Evolutionary conservation across 2,113 vertebrate species (phyloP).

Genomic region (Melanotaenia duboulayi): DNA sequence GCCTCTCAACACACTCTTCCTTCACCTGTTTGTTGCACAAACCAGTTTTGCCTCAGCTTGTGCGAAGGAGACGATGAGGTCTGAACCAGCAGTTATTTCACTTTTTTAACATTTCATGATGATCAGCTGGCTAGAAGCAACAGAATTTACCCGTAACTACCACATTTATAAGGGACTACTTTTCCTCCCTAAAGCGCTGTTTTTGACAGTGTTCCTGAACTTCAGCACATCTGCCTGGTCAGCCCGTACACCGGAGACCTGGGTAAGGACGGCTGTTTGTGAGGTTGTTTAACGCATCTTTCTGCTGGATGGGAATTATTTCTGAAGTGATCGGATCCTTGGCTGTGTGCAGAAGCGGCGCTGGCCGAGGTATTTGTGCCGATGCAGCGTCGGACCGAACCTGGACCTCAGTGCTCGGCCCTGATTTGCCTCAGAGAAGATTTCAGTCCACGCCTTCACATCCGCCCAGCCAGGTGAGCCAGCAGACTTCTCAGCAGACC

Average conservation of each 20-base stretch:
- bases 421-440: conserved; percentile 81
- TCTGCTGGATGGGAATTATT: too few species aligned
- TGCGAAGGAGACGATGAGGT: conserved; percentile 87
- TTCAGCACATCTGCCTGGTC: conserved; percentile 88
- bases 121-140: too few species aligned
- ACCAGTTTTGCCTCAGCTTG: conserved; percentile 73
- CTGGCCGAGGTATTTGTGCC: conserved; percentile 83
- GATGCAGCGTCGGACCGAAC: conserved; percentile 39
- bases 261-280: conserved; percentile 77
- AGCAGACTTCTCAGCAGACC: too few species aligned
- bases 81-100: neutral
- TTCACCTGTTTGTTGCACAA: conserved; percentile 91
- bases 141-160: too few species aligned
- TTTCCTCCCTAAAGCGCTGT: conserved; percentile 76
- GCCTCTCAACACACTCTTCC: conserved; percentile 92
- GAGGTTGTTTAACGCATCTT: too few species aligned
- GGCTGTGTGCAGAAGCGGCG: conserved; percentile 72
- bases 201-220: conserved; percentile 88
- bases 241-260: conserved; percentile 72
- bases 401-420: conserved; percentile 63
- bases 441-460: conserved; percentile 76
- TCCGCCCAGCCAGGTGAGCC: conserved; percentile 88
- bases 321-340: too few species aligned
- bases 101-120: too few species aligned
- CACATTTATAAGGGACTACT: too few species aligned